Percentiles rank a stretch among this genome's conserved stretches.
Evolutionary conservation across 2,888 invertebrate genomes (phyloP).

Genomic region (Drosophila pegasa): DNA sequence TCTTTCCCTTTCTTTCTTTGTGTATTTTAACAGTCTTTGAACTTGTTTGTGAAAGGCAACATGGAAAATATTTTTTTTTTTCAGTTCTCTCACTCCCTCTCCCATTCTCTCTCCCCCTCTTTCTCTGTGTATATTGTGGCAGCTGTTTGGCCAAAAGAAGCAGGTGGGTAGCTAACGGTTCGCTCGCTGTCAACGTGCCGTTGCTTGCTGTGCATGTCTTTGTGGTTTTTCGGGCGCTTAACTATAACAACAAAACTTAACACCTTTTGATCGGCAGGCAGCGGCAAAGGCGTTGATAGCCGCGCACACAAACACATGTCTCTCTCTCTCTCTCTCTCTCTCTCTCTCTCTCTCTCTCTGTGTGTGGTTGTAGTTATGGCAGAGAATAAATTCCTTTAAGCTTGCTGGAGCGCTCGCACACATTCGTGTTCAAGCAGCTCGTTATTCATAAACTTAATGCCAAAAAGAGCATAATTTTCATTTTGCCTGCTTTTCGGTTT

Average conservation of each 20-base stretch:
- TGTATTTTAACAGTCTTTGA: slow-evolving; percentile 11
- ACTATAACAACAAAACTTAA: slow-evolving; percentile 73
- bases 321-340: neutral
- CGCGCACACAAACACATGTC: slow-evolving; percentile 17
- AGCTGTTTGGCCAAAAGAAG: slow-evolving; percentile 1
- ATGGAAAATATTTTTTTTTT: slow-evolving; percentile 20
- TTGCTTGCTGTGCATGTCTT: slow-evolving; percentile 60
- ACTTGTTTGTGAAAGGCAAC: slow-evolving; percentile 22
- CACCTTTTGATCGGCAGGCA: slow-evolving; percentile 74
- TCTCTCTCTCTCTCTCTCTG: slow-evolving; percentile 4
- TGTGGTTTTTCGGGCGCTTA: slow-evolving; percentile 70
- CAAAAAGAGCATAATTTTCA: slow-evolving; percentile 78
- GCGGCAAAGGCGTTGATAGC: slow-evolving; percentile 25
- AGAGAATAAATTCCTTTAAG: slow-evolving; percentile 69
- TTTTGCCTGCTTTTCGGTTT: slow-evolving; percentile 64
- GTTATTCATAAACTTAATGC: slow-evolving; percentile 79
- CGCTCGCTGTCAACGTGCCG: slow-evolving; percentile 32
- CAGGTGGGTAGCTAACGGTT: neutral
- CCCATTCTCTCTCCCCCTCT: neutral
- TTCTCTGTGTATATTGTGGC: neutral
- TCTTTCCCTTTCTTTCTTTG: neutral
- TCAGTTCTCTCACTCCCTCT: neutral
- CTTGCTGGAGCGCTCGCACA: slow-evolving; percentile 52
- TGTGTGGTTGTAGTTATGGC: slow-evolving; percentile 62
- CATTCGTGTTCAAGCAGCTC: slow-evolving; percentile 50